A percentile compares a stretch with the other conserved stretches of the same genome.
Evolutionary conservation across 2,113 vertebrate species (phyloP).

Genomic region (Pandion haliaetus): DNA sequence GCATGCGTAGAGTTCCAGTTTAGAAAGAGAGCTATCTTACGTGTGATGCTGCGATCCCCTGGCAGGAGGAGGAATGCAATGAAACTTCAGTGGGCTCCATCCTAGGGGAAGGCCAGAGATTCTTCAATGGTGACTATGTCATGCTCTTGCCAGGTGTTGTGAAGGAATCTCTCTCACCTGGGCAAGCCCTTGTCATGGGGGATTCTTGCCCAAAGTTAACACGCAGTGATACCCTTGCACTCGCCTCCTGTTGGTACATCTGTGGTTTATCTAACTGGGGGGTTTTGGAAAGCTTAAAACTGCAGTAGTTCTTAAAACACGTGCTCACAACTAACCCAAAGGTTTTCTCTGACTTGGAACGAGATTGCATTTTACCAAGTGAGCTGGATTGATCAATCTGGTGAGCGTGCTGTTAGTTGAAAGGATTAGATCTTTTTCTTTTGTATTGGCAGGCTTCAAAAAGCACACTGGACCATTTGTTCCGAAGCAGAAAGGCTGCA

Average conservation of each 20-base stretch:
- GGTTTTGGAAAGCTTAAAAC: neutral
- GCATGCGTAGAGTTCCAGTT: neutral
- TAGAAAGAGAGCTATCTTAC: neutral
- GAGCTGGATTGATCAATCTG: neutral
- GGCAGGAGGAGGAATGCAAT: rapidly evolving
- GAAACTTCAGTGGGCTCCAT: neutral
- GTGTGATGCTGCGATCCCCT: neutral
- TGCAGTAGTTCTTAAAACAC: neutral
- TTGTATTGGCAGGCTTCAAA: neutral
- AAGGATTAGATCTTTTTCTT: neutral
- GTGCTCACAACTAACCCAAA: neutral
- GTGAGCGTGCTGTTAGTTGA: neutral
- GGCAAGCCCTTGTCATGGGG: neutral
- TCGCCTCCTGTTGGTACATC: neutral
- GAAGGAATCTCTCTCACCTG: neutral
- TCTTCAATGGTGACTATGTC: no score
- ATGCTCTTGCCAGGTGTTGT: neutral
- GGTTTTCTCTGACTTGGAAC: neutral
- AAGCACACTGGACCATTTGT: neutral
- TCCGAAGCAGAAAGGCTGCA: neutral
- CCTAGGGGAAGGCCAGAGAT: neutral
- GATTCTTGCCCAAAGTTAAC: neutral
- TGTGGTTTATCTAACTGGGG: neutral
- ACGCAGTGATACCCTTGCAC: neutral
- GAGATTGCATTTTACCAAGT: neutral